Evolutionary conservation across 2,888 invertebrate genomes (phyloP), one percentile per base, ranked within the genome.

Genomic region (Aphodius granarius): DNA sequence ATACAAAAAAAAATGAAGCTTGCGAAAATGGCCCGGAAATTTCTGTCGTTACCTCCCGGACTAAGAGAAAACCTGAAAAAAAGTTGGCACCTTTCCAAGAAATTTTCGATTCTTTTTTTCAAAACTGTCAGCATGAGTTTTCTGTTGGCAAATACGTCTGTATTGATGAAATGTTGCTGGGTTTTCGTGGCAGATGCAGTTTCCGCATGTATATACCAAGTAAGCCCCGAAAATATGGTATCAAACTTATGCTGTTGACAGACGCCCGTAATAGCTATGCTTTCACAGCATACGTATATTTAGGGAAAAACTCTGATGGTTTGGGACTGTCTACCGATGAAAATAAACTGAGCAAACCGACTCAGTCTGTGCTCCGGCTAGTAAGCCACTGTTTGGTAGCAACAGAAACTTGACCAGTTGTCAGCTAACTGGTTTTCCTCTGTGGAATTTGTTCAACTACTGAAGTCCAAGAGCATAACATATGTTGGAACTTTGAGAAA

Each of bases 181-280:
- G 68, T 13, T 79, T 77, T 72, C 62, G 78, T 17, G 75, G 77
- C 9, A 70, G 77, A 66, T 74, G 78, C 65, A 43, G 63, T 17
- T 77, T 78, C 15, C 76, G 71, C 62, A 75, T 77, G 78, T 82
- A 79, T 71, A 80, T 81, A 68, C 79, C 81, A 6, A 75, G 68
- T 19, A 83, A 83, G 76, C 82, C 82, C 19, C 76, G 73, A 22
- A 83, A 82, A 77, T 82, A 83, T 76, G 83, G 83, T 15, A 73
- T 82, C 18, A 82, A 81, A 74, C 71, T 82, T 16, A 76, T 80
- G 77, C 74, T 73, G 63, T 63, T 82, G 16, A 75, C 78, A 17
- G 83, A 82, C 76, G 80, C 82, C 3, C 66, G 75, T 20, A 81
- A 66, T 64, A 68, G 73, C 65, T 82, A 80, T 62, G 72, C 81